Evolutionary conservation across 2,113 vertebrate genomes (phyloP).

Genomic region (Hepsetus odoe): DNA sequence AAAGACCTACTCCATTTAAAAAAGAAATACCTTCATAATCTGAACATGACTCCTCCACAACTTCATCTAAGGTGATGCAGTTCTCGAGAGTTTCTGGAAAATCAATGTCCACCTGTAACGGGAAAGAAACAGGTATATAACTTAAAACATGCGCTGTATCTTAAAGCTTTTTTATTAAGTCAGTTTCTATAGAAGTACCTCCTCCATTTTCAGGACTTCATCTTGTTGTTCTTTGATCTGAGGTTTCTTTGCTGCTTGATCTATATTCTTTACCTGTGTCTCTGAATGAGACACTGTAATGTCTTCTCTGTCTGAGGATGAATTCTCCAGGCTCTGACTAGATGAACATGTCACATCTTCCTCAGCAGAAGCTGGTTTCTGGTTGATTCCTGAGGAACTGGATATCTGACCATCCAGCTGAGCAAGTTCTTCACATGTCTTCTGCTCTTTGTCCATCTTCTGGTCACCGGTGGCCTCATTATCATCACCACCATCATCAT

Average conservation of each 20-base stretch:
- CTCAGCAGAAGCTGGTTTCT: not conserved
- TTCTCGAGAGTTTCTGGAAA: constrained; percentile 63
- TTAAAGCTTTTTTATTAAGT: no score
- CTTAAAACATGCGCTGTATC: not conserved
- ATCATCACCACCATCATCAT: constrained; percentile 16
- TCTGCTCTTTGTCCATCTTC: not conserved
- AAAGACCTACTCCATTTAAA: not conserved
- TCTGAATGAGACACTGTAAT: not conserved
- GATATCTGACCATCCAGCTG: not conserved
- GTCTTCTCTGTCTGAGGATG: not conserved
- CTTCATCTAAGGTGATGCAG: constrained; percentile 70
- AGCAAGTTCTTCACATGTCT: not conserved
- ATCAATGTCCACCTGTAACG: constrained; percentile 52
- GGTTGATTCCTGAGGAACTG: not conserved
- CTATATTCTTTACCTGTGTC: not conserved
- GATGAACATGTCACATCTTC: not conserved
- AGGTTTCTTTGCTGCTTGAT: constrained; percentile 1
- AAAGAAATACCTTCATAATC: constrained; percentile 43
- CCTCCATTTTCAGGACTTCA: not conserved
- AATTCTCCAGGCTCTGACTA: not conserved
- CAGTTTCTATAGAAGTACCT: constrained; percentile 23
- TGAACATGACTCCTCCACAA: constrained; percentile 55
- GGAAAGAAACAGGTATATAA: not conserved
- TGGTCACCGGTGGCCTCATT: not conserved
- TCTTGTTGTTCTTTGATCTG: constrained; percentile 16